phyloP scores from a whole-genome alignment of 2,113 vertebrate species.

The Morone chrysops region DNA sequence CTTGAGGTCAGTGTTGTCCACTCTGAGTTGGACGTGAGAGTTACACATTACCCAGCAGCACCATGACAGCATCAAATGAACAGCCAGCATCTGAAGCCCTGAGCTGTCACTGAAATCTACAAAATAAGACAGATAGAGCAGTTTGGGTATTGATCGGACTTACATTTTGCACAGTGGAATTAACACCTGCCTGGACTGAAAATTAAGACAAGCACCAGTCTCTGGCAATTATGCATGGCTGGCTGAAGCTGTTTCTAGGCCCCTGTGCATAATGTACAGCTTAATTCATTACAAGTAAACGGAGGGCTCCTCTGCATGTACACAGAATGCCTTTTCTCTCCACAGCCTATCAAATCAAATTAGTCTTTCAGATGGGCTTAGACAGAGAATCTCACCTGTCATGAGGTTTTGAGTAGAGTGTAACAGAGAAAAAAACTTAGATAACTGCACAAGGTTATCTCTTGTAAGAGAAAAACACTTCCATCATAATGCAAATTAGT shows the following conservation, averaged over 20 bases:
- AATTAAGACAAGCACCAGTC: conserved; percentile 30
- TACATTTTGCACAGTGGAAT: conserved; percentile 18
- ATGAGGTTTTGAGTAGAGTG: neutral
- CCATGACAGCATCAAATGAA: neutral
- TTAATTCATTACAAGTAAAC: conserved; percentile 51
- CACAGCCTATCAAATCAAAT: conserved; percentile 54
- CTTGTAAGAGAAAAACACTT: conserved; percentile 21
- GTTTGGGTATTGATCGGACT: conserved; percentile 7
- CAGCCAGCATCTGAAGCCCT: neutral
- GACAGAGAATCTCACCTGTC: conserved; percentile 23
- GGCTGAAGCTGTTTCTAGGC: conserved; percentile 7
- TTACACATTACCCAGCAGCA: neutral
- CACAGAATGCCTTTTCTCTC: conserved; percentile 23
- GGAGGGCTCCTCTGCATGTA: conserved; percentile 16
- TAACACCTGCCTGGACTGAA: conserved; percentile 27
- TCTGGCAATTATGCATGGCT: conserved; percentile 13
- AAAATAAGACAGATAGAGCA: conserved; percentile 7
- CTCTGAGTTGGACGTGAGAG: neutral
- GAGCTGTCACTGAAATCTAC: conserved; percentile 32
- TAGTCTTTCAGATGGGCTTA: conserved; percentile 34
- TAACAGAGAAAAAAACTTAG: neutral
- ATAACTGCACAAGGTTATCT: conserved; percentile 12
- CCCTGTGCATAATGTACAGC: conserved; percentile 34
- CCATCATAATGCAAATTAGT: conserved; percentile 51
- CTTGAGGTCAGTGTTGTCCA: conserved; percentile 22